Percentiles rank a stretch among this genome's conserved stretches.
Conservation (phyloP, 2,888 invertebrate species). For the Adela reaumurella region DNA sequence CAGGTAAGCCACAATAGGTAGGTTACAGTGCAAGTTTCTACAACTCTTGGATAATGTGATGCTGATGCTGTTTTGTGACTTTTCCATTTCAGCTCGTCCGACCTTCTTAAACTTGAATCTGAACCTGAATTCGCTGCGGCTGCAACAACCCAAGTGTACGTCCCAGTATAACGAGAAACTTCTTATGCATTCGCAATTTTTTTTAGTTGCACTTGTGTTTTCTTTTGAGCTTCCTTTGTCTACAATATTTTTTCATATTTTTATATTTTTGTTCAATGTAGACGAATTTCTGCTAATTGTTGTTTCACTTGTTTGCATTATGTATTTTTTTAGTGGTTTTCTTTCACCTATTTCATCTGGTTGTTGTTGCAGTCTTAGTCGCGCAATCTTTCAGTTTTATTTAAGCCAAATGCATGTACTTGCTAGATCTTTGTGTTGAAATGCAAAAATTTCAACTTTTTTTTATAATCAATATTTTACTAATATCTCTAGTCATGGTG, state of each 20-base stretch:
- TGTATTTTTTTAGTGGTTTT: neutral
- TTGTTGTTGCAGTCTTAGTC: too few relatives aligned
- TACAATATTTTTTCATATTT: neutral
- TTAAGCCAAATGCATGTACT: too few relatives aligned
- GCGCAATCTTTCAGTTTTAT: too few relatives aligned
- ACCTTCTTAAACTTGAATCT: slow-evolving; percentile 97
- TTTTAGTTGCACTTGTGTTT: slow-evolving; percentile 39
- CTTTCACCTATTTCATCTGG: too few relatives aligned
- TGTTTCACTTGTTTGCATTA: slow-evolving; percentile 6
- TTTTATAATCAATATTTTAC: too few relatives aligned
- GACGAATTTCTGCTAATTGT: slow-evolving; percentile 1
- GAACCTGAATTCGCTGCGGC: slow-evolving; percentile 88
- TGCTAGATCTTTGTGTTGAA: too few relatives aligned
- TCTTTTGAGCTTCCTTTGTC: slow-evolving; percentile 16
- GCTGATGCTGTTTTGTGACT: slow-evolving; percentile 8
- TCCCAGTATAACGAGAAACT: slow-evolving; percentile 24
- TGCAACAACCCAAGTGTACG: slow-evolving; percentile 90
- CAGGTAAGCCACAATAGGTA: too few relatives aligned
- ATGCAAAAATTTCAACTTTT: too few relatives aligned
- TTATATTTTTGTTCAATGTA: neutral
- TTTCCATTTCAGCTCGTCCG: slow-evolving; percentile 87
- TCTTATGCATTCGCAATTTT: neutral
- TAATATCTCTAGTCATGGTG: too few relatives aligned
- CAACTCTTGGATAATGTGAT: too few relatives aligned
- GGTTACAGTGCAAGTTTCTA: too few relatives aligned